Conservation (phyloP, 2,888 invertebrate genomes). For the Luffia ferchaultella region DNA sequence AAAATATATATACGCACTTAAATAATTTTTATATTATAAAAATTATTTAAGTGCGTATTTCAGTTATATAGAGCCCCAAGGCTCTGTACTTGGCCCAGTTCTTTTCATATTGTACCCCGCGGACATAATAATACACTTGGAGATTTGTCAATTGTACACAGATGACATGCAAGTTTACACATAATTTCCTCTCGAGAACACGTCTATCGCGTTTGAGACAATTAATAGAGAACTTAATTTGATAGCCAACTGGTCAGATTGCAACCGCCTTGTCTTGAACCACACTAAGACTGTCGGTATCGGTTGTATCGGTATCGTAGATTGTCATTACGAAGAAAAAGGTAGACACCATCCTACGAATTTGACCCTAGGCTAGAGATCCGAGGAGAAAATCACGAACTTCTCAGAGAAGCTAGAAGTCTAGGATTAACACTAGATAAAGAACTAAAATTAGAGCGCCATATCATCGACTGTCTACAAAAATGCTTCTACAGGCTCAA, state of each 20-base stretch:
- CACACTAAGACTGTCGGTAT: too few species aligned
- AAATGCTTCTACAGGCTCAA: conserved; percentile 11
- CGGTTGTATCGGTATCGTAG: conserved; percentile 7
- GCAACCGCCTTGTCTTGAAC: conserved; percentile 6
- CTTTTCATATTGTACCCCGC: conserved; percentile 11
- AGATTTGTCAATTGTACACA: conserved; percentile 8
- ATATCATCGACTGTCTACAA: conserved; percentile 2
- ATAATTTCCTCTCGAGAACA: conserved; percentile 1
- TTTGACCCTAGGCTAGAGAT: conserved; percentile 8
- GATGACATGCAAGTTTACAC: conserved; percentile 9
- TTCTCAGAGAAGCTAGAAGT: too few species aligned
- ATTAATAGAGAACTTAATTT: conserved; percentile 6
- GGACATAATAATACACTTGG: conserved; percentile 5
- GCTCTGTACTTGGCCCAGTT: conserved; percentile 10
- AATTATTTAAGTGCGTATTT: too few species aligned
- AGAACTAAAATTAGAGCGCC: too few species aligned
- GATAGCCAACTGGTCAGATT: conserved; percentile 5
- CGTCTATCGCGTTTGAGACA: neutral
- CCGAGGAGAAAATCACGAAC: too few species aligned
- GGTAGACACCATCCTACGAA: neutral
- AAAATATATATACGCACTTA: too few species aligned
- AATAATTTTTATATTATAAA: too few species aligned
- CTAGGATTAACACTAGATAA: too few species aligned
- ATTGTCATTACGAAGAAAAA: conserved; percentile 3
- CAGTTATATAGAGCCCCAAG: conserved; percentile 10